phyloP scores from a whole-genome alignment of 2,797 vertebrate species.

The Varecia variegata region DNA sequence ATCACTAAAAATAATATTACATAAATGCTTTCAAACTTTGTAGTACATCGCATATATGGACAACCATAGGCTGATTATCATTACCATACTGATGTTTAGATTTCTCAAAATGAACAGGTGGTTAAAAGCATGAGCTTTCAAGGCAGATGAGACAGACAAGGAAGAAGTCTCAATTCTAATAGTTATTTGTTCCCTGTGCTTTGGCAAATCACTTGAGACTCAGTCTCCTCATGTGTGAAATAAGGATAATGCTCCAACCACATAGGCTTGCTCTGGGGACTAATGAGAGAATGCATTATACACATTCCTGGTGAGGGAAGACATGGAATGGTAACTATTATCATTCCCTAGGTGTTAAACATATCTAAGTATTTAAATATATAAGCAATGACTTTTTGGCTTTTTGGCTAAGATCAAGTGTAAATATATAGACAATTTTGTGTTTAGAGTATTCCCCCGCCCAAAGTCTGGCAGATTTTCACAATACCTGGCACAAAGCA shows the following conservation, averaged over 20 bases:
- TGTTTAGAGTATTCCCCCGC: not conserved
- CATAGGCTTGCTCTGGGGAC: not conserved
- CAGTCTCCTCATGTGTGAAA: not conserved
- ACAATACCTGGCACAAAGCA: not conserved
- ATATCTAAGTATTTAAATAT: conserved; percentile 9
- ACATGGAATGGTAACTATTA: not conserved
- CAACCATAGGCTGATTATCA: not conserved
- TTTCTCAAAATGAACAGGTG: conserved; percentile 19
- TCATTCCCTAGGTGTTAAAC: not conserved
- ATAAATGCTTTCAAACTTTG: not conserved
- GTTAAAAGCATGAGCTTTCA: not conserved
- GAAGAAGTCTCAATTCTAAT: not conserved
- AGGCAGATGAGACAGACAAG: not conserved
- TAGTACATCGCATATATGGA: not conserved
- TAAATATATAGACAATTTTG: not conserved
- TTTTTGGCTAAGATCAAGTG: not conserved
- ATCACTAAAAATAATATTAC: not conserved
- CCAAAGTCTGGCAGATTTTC: not conserved
- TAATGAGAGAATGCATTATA: not conserved
- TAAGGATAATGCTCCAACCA: not conserved
- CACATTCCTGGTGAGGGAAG: not conserved
- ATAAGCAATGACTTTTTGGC: not conserved
- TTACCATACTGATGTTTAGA: not conserved
- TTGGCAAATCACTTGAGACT: not conserved
- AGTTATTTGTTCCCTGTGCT: not conserved